Conservation (phyloP, 2,797 vertebrate species). For the Lateolabrax maculatus region DNA sequence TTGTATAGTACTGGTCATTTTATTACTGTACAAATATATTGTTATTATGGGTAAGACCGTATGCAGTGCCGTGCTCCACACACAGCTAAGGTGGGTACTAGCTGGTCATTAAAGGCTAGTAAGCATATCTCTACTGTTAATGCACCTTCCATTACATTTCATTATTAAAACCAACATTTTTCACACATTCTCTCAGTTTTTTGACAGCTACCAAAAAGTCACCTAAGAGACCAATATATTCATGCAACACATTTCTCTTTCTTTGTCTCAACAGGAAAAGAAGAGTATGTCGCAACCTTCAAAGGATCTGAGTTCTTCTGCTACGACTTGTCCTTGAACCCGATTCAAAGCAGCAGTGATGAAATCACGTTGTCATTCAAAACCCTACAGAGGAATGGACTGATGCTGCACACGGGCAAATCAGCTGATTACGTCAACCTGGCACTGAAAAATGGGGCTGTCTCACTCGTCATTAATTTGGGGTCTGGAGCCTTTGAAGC, state of each 20-base stretch:
- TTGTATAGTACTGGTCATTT: neutral
- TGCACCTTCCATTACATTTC: slow-evolving; percentile 14
- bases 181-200: slow-evolving; percentile 24
- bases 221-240: slow-evolving; percentile 50
- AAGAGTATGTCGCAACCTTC: slow-evolving; percentile 98
- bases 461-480: slow-evolving; percentile 99
- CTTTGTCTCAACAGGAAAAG: slow-evolving; percentile 91
- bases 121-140: neutral
- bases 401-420: slow-evolving; percentile 99
- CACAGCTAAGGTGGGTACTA: slow-evolving; percentile 17
- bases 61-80: neutral
- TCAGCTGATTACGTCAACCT: slow-evolving; percentile 99
- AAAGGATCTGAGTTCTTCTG: slow-evolving; percentile 99
- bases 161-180: slow-evolving; percentile 34
- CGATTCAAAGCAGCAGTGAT: slow-evolving; percentile 99
- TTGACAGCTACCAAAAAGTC: slow-evolving; percentile 40
- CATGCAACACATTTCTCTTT: slow-evolving; percentile 67
- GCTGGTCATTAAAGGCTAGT: neutral
- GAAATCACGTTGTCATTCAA: slow-evolving; percentile 99
- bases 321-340: slow-evolving; percentile 98
- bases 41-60: neutral
- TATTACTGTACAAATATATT: neutral
- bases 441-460: slow-evolving; percentile 98
- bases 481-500: slow-evolving; percentile 99
- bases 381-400: slow-evolving; percentile 98